phyloP scores from a whole-genome alignment of 2,888 invertebrate species.

The Apodemia hepburni region DNA sequence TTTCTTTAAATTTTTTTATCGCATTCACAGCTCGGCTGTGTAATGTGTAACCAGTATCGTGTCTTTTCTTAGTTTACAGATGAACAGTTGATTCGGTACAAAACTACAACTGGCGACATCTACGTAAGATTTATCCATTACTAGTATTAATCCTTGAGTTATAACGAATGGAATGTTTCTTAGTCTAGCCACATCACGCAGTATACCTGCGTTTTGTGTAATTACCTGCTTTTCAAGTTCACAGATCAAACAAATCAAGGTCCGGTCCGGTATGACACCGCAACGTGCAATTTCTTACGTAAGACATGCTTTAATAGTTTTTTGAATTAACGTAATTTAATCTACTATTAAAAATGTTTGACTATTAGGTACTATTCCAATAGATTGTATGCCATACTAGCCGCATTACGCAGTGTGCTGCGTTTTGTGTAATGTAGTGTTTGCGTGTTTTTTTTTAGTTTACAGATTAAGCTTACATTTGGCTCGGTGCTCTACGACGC shows the following conservation, averaged over 20 bases:
- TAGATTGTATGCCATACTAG: background rate
- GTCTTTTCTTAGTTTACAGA: conserved; percentile 13
- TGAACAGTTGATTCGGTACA: conserved; percentile 7
- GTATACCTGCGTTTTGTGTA: conserved; percentile 9
- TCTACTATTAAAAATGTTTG: conserved; percentile 15
- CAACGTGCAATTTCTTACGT: conserved; percentile 3
- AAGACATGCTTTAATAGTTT: conserved; percentile 8
- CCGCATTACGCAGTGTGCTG: conserved; percentile 1
- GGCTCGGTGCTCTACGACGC: conserved; percentile 15
- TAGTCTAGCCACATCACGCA: background rate
- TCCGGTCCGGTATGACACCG: conserved; percentile 9
- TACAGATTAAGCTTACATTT: conserved; percentile 6
- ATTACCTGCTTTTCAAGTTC: conserved; percentile 11
- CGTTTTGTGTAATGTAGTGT: conserved; percentile 14
- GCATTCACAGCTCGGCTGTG: conserved; percentile 4
- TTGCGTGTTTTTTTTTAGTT: conserved; percentile 14
- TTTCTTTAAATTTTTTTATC: background rate
- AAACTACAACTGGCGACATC: conserved; percentile 8
- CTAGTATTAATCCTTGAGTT: background rate
- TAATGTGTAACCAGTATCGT: conserved; percentile 7
- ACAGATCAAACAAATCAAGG: conserved; percentile 6
- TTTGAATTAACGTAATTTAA: conserved; percentile 5
- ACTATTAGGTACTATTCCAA: background rate
- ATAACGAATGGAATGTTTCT: conserved; percentile 3
- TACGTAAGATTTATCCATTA: conserved; percentile 6